These are phyloP conservation scores for Huso huso DNA, from an alignment of 2,797 vertebrate genomes.

Conservation along the genomic window DNA sequence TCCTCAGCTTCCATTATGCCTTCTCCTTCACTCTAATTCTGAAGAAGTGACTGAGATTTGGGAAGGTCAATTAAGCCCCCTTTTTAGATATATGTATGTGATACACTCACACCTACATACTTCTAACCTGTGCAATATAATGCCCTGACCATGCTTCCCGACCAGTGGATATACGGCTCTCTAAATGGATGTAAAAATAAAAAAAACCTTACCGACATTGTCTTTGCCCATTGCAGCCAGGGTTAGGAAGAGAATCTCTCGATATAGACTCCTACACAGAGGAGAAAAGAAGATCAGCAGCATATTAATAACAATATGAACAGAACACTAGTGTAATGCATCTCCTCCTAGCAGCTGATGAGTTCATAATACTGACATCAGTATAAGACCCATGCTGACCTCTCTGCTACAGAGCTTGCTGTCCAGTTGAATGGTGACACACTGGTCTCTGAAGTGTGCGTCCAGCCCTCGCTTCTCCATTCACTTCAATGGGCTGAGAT, in stretches of 20 bases:
- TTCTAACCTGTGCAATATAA: neutral
- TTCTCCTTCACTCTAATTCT: too few relatives aligned
- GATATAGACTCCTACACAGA: slow-evolving; percentile 72
- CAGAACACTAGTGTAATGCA: neutral
- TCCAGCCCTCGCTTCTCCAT: too few relatives aligned
- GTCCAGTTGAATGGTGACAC: too few relatives aligned
- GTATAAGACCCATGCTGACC: too few relatives aligned
- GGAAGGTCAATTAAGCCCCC: neutral
- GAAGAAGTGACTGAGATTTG: neutral
- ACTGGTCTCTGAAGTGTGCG: too few relatives aligned
- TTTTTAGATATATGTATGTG: neutral
- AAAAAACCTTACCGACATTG: slow-evolving; percentile 56
- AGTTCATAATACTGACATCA: too few relatives aligned
- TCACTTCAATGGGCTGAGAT: too few relatives aligned
- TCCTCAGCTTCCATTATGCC: neutral
- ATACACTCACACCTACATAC: neutral
- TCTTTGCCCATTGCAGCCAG: slow-evolving; percentile 85
- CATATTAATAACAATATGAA: neutral
- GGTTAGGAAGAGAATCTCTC: slow-evolving; percentile 83
- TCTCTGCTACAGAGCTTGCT: too few relatives aligned
- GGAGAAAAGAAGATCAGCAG: slow-evolving; percentile 13
- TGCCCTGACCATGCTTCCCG: too few relatives aligned
- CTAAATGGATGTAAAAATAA: neutral
- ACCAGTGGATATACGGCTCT: neutral
- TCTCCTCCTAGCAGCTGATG: too few relatives aligned